These are phyloP conservation scores for Eubasilissa regina DNA, from an alignment of 1,140 invertebrate species.

Conservation along the genomic window DNA sequence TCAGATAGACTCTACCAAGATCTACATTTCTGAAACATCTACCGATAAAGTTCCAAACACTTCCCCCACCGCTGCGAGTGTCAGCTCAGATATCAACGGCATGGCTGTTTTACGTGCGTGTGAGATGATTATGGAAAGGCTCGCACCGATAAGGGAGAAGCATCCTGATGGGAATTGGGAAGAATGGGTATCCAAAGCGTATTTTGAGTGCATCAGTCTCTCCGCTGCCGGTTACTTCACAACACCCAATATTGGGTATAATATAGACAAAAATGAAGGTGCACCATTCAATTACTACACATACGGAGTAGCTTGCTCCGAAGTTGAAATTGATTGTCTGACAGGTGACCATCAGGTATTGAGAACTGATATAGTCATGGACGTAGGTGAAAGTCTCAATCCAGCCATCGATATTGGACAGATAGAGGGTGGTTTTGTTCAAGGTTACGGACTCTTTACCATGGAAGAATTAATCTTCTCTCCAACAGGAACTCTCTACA, in stretches of 20 bases:
- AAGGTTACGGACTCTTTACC: constrained; percentile 94
- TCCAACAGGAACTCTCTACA: constrained; percentile 85
- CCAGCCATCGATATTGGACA: constrained; percentile 97
- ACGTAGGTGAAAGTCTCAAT: constrained; percentile 91
- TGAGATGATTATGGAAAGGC: constrained; percentile 80
- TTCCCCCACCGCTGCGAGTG: constrained; percentile 92
- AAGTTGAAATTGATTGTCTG: constrained; percentile 91
- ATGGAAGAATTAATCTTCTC: constrained; percentile 92
- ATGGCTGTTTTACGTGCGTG: constrained; percentile 95
- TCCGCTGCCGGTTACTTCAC: constrained; percentile 91
- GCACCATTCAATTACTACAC: constrained; percentile 86
- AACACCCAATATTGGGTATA: constrained; percentile 86
- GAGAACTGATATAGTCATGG: constrained; percentile 95
- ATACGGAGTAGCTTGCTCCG: constrained; percentile 84
- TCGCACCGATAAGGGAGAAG: constrained; percentile 83
- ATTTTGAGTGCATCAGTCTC: constrained; percentile 84
- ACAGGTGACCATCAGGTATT: constrained; percentile 91
- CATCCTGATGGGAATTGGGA: constrained; percentile 90
- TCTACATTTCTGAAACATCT: constrained; percentile 90
- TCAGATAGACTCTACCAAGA: constrained; percentile 81
- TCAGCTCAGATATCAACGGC: constrained; percentile 94
- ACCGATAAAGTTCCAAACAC: constrained; percentile 97
- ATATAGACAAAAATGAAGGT: constrained; percentile 81
- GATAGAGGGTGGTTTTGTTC: constrained; percentile 94
- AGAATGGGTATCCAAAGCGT: constrained; percentile 88